These are phyloP conservation scores for Muraenolepis orangiensis DNA, from an alignment of 2,797 vertebrate genomes.

Conservation along the genomic window DNA sequence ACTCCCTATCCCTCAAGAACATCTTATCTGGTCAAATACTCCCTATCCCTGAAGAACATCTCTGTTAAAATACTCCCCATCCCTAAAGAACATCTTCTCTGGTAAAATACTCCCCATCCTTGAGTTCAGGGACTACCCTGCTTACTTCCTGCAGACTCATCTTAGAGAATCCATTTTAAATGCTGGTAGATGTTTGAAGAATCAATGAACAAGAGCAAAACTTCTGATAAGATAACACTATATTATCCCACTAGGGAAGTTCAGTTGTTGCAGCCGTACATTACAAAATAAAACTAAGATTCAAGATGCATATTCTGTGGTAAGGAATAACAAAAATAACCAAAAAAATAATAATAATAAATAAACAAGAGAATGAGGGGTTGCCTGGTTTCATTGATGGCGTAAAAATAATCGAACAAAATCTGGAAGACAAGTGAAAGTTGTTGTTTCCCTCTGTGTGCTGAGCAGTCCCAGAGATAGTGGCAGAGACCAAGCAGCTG, in stretches of 20 bases:
- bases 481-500: conserved; percentile 84
- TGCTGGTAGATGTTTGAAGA: too few relatives aligned
- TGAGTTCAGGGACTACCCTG: background rate
- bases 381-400: background rate
- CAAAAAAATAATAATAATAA: background rate
- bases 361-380: background rate
- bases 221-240: too few relatives aligned
- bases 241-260: background rate
- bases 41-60: too few relatives aligned
- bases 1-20: too few relatives aligned
- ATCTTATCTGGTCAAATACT: too few relatives aligned
- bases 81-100: too few relatives aligned
- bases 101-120: background rate
- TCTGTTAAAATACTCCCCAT: too few relatives aligned
- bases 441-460: conserved; percentile 10
- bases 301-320: background rate
- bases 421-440: too few relatives aligned
- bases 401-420: too few relatives aligned
- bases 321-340: background rate
- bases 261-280: background rate
- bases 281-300: too few relatives aligned
- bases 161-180: background rate
- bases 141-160: background rate
- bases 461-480: conserved; percentile 95
- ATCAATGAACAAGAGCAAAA: too few relatives aligned